These are phyloP conservation scores for Pseudorhiza aurosa DNA, from an alignment of 30 jellyfish, hydroid and myxozoan species.

Conservation along the genomic window DNA sequence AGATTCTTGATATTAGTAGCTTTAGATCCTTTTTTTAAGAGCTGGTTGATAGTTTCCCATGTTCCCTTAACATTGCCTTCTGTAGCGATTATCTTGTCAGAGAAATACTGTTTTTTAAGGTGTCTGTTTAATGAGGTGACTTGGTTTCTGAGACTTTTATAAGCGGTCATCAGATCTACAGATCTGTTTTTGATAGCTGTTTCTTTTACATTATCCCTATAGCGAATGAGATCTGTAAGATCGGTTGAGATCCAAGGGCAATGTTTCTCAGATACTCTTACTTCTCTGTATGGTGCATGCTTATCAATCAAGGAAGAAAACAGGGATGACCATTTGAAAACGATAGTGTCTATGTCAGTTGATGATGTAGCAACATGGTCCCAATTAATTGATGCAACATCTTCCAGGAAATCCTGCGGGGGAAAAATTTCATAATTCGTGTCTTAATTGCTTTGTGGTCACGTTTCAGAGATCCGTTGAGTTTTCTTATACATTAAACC, in stretches of 20 bases:
- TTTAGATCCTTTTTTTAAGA: neutral
- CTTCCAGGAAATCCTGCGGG: no score
- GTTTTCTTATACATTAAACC: conserved; percentile 17
- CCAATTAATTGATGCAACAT: no score
- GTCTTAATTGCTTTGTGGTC: neutral
- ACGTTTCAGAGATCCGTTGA: neutral
- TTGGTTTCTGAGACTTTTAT: neutral
- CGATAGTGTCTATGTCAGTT: no score
- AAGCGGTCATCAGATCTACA: neutral
- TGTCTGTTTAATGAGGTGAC: neutral
- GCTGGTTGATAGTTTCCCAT: neutral
- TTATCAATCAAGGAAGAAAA: neutral
- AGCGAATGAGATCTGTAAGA: neutral
- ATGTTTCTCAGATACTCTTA: neutral
- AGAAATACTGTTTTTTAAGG: neutral
- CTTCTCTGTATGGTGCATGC: conserved; percentile 7
- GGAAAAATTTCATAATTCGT: neutral
- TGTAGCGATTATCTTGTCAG: neutral
- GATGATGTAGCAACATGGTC: no score
- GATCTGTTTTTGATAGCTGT: neutral
- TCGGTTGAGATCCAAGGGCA: neutral
- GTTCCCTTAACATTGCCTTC: neutral
- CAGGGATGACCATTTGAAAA: neutral
- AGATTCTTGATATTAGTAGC: neutral
- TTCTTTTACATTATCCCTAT: neutral